A percentile compares a stretch with the other conserved stretches of the same genome.
phyloP scores from a whole-genome alignment of 1,140 invertebrate species.

The Sogatella furcifera region DNA sequence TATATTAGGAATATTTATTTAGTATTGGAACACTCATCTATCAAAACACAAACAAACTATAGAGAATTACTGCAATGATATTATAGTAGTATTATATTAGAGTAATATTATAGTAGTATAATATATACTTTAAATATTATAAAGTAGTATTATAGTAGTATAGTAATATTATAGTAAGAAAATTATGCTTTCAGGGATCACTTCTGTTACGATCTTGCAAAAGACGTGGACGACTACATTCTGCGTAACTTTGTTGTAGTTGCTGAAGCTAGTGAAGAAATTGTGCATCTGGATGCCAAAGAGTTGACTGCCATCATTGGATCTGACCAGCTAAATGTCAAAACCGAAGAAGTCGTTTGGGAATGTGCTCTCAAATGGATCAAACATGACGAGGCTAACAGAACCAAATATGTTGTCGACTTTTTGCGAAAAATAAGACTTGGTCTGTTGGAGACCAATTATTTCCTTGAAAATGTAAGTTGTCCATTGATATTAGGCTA shows the following conservation, averaged over 20 bases:
- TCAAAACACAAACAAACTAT: too few species aligned
- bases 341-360: slow-evolving; percentile 54
- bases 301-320: slow-evolving; percentile 58
- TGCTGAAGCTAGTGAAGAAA: slow-evolving; percentile 53
- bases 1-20: too few species aligned
- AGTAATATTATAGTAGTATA: too few species aligned
- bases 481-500: too few species aligned
- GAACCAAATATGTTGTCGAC: slow-evolving; percentile 52
- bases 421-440: slow-evolving; percentile 71
- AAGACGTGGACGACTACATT: slow-evolving; percentile 53
- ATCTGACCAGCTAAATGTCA: slow-evolving; percentile 52
- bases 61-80: too few species aligned
- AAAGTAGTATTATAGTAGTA: too few species aligned
- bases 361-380: slow-evolving; percentile 52
- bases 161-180: too few species aligned
- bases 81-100: too few species aligned
- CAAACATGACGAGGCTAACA: slow-evolving; percentile 44
- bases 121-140: too few species aligned
- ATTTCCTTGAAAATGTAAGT: slow-evolving; percentile 53
- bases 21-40: too few species aligned
- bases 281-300: slow-evolving; percentile 54
- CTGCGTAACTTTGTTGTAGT: slow-evolving; percentile 56
- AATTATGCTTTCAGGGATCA: slow-evolving; percentile 36
- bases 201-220: slow-evolving; percentile 57
- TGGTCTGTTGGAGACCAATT: slow-evolving; percentile 73